A percentile compares a stretch with the other conserved stretches of the same genome.
These are phyloP conservation scores for Ibycter americanus DNA, from an alignment of 2,797 vertebrate species.

Conservation along the genomic window DNA sequence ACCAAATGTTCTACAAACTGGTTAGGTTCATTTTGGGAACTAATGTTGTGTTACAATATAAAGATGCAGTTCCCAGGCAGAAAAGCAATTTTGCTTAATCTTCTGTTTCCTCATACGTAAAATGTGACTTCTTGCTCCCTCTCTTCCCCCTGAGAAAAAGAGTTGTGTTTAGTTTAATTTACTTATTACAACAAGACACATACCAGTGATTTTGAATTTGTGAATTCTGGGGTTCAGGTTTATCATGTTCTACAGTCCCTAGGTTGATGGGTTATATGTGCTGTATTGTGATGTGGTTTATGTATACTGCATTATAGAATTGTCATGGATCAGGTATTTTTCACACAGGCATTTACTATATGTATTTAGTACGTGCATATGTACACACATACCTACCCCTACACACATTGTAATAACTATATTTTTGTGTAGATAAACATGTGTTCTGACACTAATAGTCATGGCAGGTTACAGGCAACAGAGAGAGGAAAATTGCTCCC, in stretches of 20 bases:
- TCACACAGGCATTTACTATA: neutral
- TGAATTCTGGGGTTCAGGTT: neutral
- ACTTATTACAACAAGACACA: neutral
- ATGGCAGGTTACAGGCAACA: neutral
- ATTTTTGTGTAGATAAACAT: neutral
- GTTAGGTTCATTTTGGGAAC: neutral
- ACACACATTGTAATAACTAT: neutral
- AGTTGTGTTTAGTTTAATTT: neutral
- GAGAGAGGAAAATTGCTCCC: neutral
- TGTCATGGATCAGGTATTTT: neutral
- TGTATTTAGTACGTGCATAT: neutral
- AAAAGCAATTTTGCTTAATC: neutral
- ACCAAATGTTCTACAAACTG: constrained; percentile 27
- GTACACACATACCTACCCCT: neutral
- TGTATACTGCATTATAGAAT: neutral
- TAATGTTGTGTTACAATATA: neutral
- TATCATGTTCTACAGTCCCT: neutral
- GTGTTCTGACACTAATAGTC: neutral
- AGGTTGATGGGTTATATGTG: neutral
- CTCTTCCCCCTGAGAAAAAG: neutral
- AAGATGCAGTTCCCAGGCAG: constrained; percentile 20
- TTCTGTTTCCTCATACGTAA: neutral
- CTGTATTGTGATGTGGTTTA: neutral
- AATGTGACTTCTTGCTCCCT: neutral
- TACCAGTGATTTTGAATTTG: neutral